Evolutionary conservation across 2,113 vertebrate species (phyloP).

Genomic region (Thryonomys swinderianus): DNA sequence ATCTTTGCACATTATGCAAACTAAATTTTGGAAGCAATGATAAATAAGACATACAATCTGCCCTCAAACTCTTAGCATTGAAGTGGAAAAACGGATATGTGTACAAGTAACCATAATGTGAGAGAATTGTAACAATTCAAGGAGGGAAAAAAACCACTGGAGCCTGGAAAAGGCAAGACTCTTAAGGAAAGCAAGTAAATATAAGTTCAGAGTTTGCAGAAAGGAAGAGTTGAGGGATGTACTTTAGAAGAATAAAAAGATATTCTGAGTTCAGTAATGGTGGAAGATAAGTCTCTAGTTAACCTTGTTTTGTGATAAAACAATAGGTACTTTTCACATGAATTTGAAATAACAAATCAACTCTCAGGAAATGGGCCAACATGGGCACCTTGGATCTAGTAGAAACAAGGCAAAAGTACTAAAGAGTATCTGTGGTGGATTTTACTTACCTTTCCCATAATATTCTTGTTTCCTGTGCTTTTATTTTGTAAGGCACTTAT

Average conservation of each 20-base stretch:
- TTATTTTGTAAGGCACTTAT: neutral
- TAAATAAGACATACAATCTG: neutral
- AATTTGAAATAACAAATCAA: slow-evolving; percentile 16
- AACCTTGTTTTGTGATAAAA: neutral
- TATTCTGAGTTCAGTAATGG: neutral
- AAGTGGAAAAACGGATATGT: neutral
- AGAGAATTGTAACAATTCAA: neutral
- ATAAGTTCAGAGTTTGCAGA: neutral
- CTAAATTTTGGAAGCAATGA: slow-evolving; percentile 27
- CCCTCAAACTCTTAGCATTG: neutral
- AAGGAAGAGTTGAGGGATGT: neutral
- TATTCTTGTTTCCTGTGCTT: neutral
- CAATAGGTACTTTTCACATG: neutral
- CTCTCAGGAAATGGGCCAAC: neutral
- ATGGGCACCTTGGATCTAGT: neutral
- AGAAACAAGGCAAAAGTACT: neutral
- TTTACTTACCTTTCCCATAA: neutral
- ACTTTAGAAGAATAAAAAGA: neutral
- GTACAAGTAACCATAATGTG: neutral
- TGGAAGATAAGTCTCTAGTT: neutral
- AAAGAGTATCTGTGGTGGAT: neutral
- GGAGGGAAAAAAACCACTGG: neutral
- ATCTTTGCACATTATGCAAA: neutral
- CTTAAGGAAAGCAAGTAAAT: neutral
- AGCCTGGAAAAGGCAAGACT: neutral